Conservation (phyloP, 30 jellyfish, hydroid and myxozoan genomes). For the Phacellophora camtschatica region DNA sequence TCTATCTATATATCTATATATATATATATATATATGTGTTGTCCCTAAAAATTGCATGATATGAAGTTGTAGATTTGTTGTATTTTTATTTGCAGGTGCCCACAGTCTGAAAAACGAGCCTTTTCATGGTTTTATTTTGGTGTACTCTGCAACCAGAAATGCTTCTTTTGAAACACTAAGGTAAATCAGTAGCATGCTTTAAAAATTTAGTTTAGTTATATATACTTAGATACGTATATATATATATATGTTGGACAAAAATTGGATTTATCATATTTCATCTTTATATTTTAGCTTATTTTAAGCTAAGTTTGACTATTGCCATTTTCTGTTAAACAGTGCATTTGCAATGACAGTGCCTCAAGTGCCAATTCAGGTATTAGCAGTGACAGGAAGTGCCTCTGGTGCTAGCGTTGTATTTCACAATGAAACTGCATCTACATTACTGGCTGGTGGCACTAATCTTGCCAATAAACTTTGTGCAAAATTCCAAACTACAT, state of each 20-base stretch:
- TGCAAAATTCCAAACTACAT: slow-evolving; percentile 81
- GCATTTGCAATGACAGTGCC: slow-evolving; percentile 85
- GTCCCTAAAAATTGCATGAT: neutral
- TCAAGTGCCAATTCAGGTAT: slow-evolving; percentile 83
- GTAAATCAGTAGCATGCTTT: neutral
- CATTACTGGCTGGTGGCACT: slow-evolving; percentile 83
- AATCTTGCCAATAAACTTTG: slow-evolving; percentile 74
- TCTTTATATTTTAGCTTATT: too few species aligned
- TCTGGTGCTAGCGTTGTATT: slow-evolving; percentile 95
- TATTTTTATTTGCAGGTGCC: slow-evolving; percentile 67
- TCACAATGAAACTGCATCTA: slow-evolving; percentile 80
- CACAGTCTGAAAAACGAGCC: slow-evolving; percentile 73
- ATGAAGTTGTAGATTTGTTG: neutral
- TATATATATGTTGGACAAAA: too few species aligned
- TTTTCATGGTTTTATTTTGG: slow-evolving; percentile 91
- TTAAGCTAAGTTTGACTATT: too few species aligned
- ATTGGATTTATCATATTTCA: too few species aligned
- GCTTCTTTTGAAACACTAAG: slow-evolving; percentile 95
- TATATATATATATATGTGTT: too few species aligned
- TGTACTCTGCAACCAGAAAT: slow-evolving; percentile 92
- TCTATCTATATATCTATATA: too few species aligned
- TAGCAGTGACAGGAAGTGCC: slow-evolving; percentile 98
- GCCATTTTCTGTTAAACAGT: too few species aligned
- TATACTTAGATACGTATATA: too few species aligned
- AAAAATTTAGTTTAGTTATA: neutral